Percentiles rank a stretch among this genome's conserved stretches.
phyloP scores from a whole-genome alignment of 1,140 invertebrate species.

The Chelonus insularis region DNA sequence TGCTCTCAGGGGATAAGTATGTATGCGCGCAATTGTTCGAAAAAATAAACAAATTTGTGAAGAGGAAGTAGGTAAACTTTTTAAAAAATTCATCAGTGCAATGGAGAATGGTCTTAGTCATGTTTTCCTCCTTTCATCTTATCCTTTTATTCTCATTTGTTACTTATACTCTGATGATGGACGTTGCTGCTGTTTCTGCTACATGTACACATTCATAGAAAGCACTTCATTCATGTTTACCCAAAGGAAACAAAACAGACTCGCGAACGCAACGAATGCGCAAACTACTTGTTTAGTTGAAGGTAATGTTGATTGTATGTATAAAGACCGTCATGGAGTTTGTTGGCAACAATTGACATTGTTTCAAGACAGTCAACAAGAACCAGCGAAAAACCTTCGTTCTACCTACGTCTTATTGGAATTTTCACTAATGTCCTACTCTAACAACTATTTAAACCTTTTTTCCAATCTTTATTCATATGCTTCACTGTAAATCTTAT shows the following conservation, averaged over 20 bases:
- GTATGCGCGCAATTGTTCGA: neutral
- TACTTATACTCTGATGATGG: neutral
- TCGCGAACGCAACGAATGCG: conserved; percentile 25
- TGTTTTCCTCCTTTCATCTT: neutral
- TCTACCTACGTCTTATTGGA: too few species aligned
- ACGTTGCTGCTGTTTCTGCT: neutral
- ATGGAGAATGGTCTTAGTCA: neutral
- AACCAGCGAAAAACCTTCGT: neutral
- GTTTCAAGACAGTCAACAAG: neutral
- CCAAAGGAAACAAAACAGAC: conserved; percentile 2
- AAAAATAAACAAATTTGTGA: neutral
- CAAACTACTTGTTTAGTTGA: conserved; percentile 22
- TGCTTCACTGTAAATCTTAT: too few species aligned
- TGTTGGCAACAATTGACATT: neutral
- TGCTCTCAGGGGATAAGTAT: neutral
- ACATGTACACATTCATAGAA: neutral
- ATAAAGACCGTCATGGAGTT: conserved; percentile 3
- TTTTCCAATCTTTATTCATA: too few species aligned
- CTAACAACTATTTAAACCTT: too few species aligned
- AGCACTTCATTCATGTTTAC: conserved; percentile 19
- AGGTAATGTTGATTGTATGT: conserved; percentile 17
- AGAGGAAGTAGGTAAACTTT: conserved; percentile 1
- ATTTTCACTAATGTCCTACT: too few species aligned
- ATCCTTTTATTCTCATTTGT: neutral
- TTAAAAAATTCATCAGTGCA: neutral